Evolutionary conservation across 2,797 vertebrate genomes (phyloP).

Genomic region (Acrossocheilus wenchowensis): DNA sequence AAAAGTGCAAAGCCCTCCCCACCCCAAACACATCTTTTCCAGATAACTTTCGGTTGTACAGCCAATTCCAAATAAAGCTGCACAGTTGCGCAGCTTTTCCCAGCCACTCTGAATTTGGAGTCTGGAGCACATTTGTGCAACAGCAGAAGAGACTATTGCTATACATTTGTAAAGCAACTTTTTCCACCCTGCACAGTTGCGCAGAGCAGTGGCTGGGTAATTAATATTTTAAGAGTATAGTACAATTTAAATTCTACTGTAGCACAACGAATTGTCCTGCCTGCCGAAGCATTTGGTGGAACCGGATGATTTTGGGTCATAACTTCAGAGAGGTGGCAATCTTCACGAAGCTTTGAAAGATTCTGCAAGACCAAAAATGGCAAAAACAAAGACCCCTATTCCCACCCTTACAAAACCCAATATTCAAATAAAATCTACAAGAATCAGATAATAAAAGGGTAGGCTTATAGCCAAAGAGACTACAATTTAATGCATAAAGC

Average conservation of each 20-base stretch:
- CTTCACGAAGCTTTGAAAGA: slow-evolving; percentile 69
- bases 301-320: slow-evolving; percentile 67
- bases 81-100: slow-evolving; percentile 76
- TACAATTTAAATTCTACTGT: slow-evolving; percentile 45
- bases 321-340: slow-evolving; percentile 66
- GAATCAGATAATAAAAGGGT: neutral
- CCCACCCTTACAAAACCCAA: slow-evolving; percentile 63
- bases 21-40: slow-evolving; percentile 63
- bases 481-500: neutral
- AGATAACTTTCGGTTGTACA: slow-evolving; percentile 53
- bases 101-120: slow-evolving; percentile 63
- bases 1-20: slow-evolving; percentile 73
- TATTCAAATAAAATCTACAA: slow-evolving; percentile 47
- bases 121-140: slow-evolving; percentile 72
- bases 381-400: slow-evolving; percentile 66
- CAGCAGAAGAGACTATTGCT: slow-evolving; percentile 27
- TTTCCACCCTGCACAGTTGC: slow-evolving; percentile 75
- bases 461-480: neutral
- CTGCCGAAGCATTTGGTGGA: slow-evolving; percentile 67
- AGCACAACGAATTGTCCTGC: slow-evolving; percentile 64
- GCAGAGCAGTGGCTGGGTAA: slow-evolving; percentile 72
- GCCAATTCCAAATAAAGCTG: slow-evolving; percentile 67
- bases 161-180: slow-evolving; percentile 50
- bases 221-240: slow-evolving; percentile 51
- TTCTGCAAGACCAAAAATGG: slow-evolving; percentile 79